These are phyloP conservation scores for Parapristionchus giblindavisi DNA, from an alignment of 2,888 invertebrate genomes.

Conservation along the genomic window DNA sequence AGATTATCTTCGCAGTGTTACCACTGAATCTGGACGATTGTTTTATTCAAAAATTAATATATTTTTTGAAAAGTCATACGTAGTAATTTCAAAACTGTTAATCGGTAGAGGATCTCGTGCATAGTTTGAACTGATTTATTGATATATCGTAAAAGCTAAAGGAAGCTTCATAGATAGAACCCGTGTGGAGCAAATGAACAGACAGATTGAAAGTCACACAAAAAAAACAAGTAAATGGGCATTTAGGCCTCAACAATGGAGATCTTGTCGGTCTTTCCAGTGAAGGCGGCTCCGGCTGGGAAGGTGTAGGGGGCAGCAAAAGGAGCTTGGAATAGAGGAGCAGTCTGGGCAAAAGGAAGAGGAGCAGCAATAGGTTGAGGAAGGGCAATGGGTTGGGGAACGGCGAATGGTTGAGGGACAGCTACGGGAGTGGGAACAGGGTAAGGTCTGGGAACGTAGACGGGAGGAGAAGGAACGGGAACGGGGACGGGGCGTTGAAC, in stretches of 20 bases:
- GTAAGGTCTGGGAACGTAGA: constrained; percentile 26
- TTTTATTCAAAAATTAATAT: too few species aligned
- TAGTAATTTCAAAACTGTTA: too few species aligned
- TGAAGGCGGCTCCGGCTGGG: constrained; percentile 20
- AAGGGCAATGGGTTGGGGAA: constrained; percentile 6
- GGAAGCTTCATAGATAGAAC: too few species aligned
- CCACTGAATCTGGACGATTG: too few species aligned
- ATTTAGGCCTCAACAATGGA: constrained; percentile 18
- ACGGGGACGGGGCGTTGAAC: constrained; percentile 5
- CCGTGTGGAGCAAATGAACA: constrained; percentile 11
- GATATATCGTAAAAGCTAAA: too few species aligned
- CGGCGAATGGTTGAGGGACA: constrained; percentile 28
- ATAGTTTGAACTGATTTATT: too few species aligned
- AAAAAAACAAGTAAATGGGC: too few species aligned
- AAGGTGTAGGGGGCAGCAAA: constrained; percentile 24
- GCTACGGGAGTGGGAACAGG: constrained; percentile 18
- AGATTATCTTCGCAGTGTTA: too few species aligned
- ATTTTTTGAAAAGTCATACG: too few species aligned
- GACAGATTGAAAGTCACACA: too few species aligned
- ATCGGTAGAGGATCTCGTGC: too few species aligned
- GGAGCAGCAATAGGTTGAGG: constrained; percentile 11
- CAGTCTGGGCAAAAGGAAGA: constrained; percentile 17
- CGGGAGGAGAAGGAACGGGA: constrained; percentile 25
- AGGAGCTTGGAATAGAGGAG: constrained; percentile 28
- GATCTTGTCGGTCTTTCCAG: constrained; percentile 30